Evolutionary conservation across 2,797 vertebrate genomes (phyloP), one percentile per base, ranked within the genome.

Genomic region (Myripristis jacobus): DNA sequence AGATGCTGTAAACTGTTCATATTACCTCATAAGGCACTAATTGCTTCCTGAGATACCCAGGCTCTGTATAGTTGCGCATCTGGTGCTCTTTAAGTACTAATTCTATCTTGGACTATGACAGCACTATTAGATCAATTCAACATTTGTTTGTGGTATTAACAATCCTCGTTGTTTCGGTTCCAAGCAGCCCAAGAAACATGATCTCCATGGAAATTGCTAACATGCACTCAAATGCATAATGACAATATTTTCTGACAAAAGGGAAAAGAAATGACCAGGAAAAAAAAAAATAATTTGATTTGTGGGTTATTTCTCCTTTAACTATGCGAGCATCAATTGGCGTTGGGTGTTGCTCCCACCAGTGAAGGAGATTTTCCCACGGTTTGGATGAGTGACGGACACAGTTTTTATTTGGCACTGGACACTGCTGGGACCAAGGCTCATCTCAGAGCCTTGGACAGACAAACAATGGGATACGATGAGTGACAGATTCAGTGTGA

Each of bases 21-120:
- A 52, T 84, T 55, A 80, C 66, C 54, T 79, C 75, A 73, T 31
- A 31, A 57, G 47, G 60, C 70, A 71, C 29, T 68, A 72, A 78
- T 79, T 59, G 51, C 44, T 78, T 83, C 70, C 70, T 74, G 57
- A 62, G 48, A 72, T 51, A 22, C 46, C 54, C 15, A n/a, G 19
- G 54, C 38, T 66, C n/a, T 41, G 24, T 55, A 52, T 22, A 52
- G 2, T 59, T 77, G 25, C n/a, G 22, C 67, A 84, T 70, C 75
- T 87, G 74, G 25, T 78, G 70, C 57, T 77, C 15, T 80, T 84
- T 82, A 71, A 60, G 15, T 9, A 36, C 55, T 75, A 59, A 63
- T 62, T 75, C 18, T 47, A 64, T 78, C 25, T 56, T 68, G 61
- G 38, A 69, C 43, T 18, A 69, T 76, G 68, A 73, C 36, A 70